phyloP scores from a whole-genome alignment of 1,140 invertebrate species.

The Linepithema humile region DNA sequence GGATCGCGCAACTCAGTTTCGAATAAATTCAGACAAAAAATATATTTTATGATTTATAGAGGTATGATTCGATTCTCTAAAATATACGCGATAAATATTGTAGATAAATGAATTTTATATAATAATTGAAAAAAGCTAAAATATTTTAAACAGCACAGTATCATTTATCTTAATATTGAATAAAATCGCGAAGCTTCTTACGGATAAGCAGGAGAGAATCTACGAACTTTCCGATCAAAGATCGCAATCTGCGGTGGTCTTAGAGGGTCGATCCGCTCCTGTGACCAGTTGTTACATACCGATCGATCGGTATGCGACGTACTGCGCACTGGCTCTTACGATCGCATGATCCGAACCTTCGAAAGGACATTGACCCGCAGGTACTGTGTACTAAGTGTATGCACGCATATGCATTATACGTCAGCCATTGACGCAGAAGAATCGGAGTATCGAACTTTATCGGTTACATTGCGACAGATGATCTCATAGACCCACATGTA shows the following conservation, averaged over 20 bases:
- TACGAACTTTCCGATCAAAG: background rate
- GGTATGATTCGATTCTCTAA: no score
- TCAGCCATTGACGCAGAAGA: background rate
- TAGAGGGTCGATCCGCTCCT: slow-evolving; percentile 59
- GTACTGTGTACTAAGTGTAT: slow-evolving; percentile 54
- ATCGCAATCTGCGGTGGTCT: background rate
- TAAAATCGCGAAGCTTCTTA: no score
- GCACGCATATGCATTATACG: slow-evolving; percentile 39
- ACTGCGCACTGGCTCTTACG: slow-evolving; percentile 70
- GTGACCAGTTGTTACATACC: slow-evolving; percentile 65
- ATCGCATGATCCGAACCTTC: slow-evolving; percentile 78
- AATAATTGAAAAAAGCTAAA: no score
- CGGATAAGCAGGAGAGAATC: no score
- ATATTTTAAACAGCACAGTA: no score
- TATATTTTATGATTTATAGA: no score
- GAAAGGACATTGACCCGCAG: slow-evolving; percentile 80
- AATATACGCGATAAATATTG: no score
- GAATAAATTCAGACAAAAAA: no score
- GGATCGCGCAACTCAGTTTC: no score
- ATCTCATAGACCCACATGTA: background rate
- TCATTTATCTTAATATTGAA: background rate
- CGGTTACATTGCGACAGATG: background rate
- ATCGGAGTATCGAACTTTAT: background rate
- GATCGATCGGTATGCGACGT: slow-evolving; percentile 77
- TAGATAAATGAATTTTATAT: no score